A percentile compares a stretch with the other conserved stretches of the same genome.
These are phyloP conservation scores for Scophthalmus maximus DNA, from an alignment of 2,113 vertebrate genomes.

Conservation along the genomic window DNA sequence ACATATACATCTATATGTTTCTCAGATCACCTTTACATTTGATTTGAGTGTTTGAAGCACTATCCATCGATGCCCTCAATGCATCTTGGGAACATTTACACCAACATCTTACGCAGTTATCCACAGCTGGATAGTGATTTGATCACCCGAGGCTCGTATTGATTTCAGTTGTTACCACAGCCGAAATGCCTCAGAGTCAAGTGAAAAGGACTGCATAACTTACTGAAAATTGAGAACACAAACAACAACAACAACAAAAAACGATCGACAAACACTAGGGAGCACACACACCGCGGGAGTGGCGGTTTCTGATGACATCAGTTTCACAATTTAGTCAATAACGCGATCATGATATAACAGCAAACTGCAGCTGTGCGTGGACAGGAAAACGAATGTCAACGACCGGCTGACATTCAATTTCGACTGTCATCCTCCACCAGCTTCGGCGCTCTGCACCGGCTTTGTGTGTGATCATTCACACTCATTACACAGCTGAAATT, in stretches of 20 bases:
- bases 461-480: background rate
- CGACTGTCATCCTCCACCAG: conserved; percentile 29
- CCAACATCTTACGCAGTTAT: background rate
- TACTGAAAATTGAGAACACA: background rate
- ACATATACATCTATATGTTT: too few species aligned
- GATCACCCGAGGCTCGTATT: background rate
- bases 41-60: too few species aligned
- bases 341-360: background rate
- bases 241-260: background rate
- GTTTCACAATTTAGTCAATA: background rate
- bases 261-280: background rate
- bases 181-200: background rate
- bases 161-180: background rate
- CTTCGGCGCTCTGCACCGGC: conserved; percentile 7
- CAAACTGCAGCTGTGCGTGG: conserved; percentile 10
- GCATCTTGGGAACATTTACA: too few species aligned
- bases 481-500: conserved; percentile 33
- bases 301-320: background rate
- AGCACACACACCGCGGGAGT: background rate
- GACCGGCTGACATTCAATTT: conserved; percentile 22
- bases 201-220: background rate
- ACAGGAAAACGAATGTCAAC: conserved; percentile 25
- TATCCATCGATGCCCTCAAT: too few species aligned
- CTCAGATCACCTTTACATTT: too few species aligned
- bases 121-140: background rate